Evolutionary conservation across 2,888 invertebrate genomes (phyloP), one percentile per base, ranked within the genome.

Genomic region (Drosophila pegasa): DNA sequence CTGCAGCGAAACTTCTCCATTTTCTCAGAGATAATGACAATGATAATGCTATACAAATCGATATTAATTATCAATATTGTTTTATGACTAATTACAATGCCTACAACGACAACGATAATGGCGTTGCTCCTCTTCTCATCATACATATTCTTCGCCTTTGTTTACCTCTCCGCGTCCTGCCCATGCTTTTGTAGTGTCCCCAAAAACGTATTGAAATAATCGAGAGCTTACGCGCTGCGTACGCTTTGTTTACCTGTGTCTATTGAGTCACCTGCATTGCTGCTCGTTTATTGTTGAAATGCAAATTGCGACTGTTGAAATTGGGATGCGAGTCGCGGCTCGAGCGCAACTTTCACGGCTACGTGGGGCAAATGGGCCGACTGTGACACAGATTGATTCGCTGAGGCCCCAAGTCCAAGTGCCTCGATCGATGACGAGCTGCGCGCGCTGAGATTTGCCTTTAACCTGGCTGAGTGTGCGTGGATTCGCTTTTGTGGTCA

Each of bases 291-390:
- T 65, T 77, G 77, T 65, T 31, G 54, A 72, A 72, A 77, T 72
- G 75, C 69, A 77, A 75, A 77, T 75, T 64, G 59, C 58, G 55
- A 38, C 12, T 70, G 65, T 61, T 59, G 48, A 69, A 68, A 76
- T 76, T 75, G 66, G 70, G 62, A 76, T 76, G 77, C 75, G 54
- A 45, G 55, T 48, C 74, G 20, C 31, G 45, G 41, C 22, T 29
- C 33, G 2, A 52, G 40, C 61, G 55, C 50, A 73, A 76, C 75
- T 76, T 76, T 76, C 75, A 66, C 75, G 68, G 63, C 67, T 35
- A 65, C 51, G 45, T 55, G 50, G 40, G 56, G 41, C 64, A 75
- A 67, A 16, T 65, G 61, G 69, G 59, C 59, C 51, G 18, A 27
- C 51, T 27, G 58, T 72, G 75, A 68, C 75, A 72, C 57, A 75